Evolutionary conservation across 2,113 vertebrate genomes (phyloP).

Genomic region (Symphodus melops): DNA sequence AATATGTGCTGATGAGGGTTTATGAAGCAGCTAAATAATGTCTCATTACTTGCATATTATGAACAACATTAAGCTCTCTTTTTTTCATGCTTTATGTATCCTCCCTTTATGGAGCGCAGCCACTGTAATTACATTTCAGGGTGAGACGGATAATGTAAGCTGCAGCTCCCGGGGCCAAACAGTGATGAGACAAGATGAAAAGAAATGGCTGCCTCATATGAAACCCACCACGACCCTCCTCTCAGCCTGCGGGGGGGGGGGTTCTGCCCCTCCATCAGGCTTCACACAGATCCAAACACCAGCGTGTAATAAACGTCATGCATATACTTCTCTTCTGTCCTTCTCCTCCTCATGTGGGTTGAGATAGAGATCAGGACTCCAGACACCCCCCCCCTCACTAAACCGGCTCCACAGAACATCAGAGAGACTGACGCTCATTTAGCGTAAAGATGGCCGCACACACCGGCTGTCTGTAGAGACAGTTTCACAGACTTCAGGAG

Average conservation of each 20-base stretch:
- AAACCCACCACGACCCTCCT: constrained; percentile 12
- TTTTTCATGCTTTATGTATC: constrained; percentile 36
- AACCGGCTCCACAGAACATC: not conserved
- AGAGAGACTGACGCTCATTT: no score
- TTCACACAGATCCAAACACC: no score
- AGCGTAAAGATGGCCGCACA: no score
- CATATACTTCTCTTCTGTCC: no score
- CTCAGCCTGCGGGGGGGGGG: no score
- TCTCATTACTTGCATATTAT: constrained; percentile 50
- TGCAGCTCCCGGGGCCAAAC: not conserved
- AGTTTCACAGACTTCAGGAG: no score
- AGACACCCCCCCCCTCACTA: not conserved
- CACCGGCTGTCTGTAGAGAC: no score
- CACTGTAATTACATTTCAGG: constrained; percentile 38
- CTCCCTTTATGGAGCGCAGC: constrained; percentile 22
- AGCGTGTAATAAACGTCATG: no score
- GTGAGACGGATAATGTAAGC: not conserved
- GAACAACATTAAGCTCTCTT: constrained; percentile 37
- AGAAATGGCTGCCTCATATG: constrained; percentile 27
- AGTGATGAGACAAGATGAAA: not conserved
- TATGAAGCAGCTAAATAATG: constrained; percentile 41
- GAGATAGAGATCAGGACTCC: no score
- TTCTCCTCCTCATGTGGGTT: no score
- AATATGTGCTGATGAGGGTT: constrained; percentile 8
- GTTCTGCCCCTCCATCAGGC: no score